Percentiles rank a stretch among this genome's conserved stretches.
Conservation (phyloP, 2,797 vertebrate species). For the Coreius guichenoti region DNA sequence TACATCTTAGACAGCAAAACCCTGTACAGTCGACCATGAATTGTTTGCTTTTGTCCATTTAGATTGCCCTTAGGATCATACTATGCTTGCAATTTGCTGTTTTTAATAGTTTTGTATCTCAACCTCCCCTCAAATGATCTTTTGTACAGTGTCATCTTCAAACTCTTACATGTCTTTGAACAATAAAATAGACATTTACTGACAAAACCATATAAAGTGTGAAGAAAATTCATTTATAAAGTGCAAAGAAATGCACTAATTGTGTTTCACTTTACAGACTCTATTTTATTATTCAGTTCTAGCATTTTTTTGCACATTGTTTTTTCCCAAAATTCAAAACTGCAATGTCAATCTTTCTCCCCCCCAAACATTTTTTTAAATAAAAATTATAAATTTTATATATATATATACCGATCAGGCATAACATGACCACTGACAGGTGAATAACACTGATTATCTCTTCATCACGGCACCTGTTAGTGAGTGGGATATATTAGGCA, state of each 20-base stretch:
- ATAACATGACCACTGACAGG: too few species aligned
- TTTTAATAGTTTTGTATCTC: slow-evolving; percentile 60
- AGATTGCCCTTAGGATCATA: slow-evolving; percentile 24
- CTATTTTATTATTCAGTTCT: not conserved
- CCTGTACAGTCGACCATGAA: slow-evolving; percentile 48
- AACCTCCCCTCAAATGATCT: slow-evolving; percentile 62
- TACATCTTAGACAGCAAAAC: slow-evolving; percentile 50
- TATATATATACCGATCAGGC: too few species aligned
- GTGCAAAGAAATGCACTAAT: not conserved
- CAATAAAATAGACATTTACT: slow-evolving; percentile 75
- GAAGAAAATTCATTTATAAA: not conserved
- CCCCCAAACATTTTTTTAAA: too few species aligned
- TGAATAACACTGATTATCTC: too few species aligned
- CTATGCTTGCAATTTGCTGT: slow-evolving; percentile 49
- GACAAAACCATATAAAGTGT: slow-evolving; percentile 30
- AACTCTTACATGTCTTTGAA: slow-evolving; percentile 70
- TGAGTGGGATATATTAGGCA: too few species aligned
- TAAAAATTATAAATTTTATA: too few species aligned
- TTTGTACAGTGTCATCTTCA: slow-evolving; percentile 66
- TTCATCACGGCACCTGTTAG: too few species aligned
- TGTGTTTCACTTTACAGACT: not conserved
- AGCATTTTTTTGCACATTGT: not conserved
- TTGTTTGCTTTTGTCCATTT: slow-evolving; percentile 38
- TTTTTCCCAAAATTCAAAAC: too few species aligned
- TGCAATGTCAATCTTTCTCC: too few species aligned